phyloP scores from a whole-genome alignment of 2,113 vertebrate species.

The Carettochelys insculpta region DNA sequence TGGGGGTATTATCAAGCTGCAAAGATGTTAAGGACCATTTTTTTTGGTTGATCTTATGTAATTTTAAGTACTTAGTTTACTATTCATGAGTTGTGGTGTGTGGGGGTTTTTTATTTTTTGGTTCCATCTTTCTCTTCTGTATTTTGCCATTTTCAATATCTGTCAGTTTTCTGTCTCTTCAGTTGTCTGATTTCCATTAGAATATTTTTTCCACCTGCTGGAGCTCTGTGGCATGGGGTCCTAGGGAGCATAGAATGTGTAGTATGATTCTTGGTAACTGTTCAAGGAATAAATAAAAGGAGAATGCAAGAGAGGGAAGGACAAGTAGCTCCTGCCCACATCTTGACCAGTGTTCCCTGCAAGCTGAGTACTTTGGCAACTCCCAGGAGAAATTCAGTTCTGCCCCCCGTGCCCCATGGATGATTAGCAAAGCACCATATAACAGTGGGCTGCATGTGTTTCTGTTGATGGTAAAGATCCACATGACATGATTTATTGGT shows the following conservation, averaged over 20 bases:
- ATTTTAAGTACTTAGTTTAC: not conserved
- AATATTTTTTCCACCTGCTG: not conserved
- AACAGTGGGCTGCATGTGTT: too few species aligned
- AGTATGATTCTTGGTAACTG: not conserved
- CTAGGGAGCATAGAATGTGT: not conserved
- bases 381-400: too few species aligned
- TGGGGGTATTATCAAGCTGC: not conserved
- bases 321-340: not conserved
- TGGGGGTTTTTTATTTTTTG: not conserved
- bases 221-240: not conserved
- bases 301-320: not conserved
- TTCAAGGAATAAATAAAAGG: not conserved
- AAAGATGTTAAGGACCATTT: not conserved
- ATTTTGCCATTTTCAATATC: not conserved
- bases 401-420: too few species aligned
- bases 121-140: not conserved
- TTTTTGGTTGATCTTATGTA: not conserved
- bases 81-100: not conserved
- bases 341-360: too few species aligned
- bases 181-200: not conserved
- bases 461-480: too few species aligned
- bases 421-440: too few species aligned
- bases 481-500: too few species aligned
- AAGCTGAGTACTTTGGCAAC: too few species aligned
- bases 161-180: not conserved